Evolutionary conservation across 2,113 vertebrate genomes (phyloP), one percentile per base, ranked within the genome.

Genomic region (Brachirus orientalis): DNA sequence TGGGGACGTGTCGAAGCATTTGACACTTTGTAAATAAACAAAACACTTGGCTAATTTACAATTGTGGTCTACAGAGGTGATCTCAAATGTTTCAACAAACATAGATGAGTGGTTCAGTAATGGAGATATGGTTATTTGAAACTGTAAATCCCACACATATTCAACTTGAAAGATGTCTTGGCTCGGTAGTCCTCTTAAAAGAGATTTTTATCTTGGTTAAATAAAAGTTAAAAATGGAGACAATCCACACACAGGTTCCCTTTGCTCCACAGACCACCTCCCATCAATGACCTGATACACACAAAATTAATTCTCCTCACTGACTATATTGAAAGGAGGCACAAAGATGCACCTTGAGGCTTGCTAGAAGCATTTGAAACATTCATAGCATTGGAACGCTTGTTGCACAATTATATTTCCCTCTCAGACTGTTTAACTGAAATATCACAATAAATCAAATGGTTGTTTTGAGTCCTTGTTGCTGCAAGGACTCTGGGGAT

Each of bases 1-100:
- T 59, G 65, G 58, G 16, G 45, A 54, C 46, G 61, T 36, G 57
- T 67, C 61, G 75, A 62, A 63, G 56, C 56, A 52, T 83, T 77
- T 81, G 46, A 75, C 76, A 84, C 80, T 75, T 84, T 89, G 86
- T 89, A 88, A 90, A 92, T 92, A 91, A 92, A 90, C 66, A 72
- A n/a, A 53, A 40, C 77, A 85, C 79, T 68, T 81, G 69, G 38
- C 70, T 60, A 63, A 76, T 54, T 79, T 70, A 37, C 80, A 35
- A 69, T 44, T 20, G 52, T 72, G 65, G 20, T 56, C 53, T 69
- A 40, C 9, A 37, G 37, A 19, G 35, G 45, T 55, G 14, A 53
- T 20, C 12, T 52, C 33, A 12, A 48, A 62, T 78, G 35, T 2
- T 50, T 47, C 17, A 35, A 43, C 8, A 33, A n/a, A 60, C 28